A percentile compares a stretch with the other conserved stretches of the same genome.
Conservation (phyloP, 1,140 invertebrate species). For the Trialeurodes vaporariorum region DNA sequence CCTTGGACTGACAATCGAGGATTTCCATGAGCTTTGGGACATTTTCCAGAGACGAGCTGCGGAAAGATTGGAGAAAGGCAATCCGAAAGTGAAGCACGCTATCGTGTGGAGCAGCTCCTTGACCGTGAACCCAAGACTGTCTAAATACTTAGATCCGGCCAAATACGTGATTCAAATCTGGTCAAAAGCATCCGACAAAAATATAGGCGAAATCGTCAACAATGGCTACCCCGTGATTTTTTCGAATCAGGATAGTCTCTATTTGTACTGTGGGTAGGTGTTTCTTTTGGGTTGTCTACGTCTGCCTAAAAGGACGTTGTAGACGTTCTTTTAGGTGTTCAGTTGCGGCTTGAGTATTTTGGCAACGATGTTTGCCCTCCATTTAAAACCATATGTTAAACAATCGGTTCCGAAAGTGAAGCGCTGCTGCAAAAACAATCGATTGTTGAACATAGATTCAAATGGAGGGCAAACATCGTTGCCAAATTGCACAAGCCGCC, state of each 20-base stretch:
- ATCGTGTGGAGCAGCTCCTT: conserved; percentile 75
- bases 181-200: conserved; percentile 50
- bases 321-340: too few species aligned
- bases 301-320: too few species aligned
- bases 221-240: conserved; percentile 62
- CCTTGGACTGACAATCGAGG: conserved; percentile 38
- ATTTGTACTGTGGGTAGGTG: conserved; percentile 55
- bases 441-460: too few species aligned
- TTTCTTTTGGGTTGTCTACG: too few species aligned
- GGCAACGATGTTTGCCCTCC: too few species aligned
- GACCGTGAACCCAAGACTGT: conserved; percentile 50
- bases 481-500: too few species aligned
- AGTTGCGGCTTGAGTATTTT: too few species aligned
- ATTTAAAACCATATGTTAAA: too few species aligned
- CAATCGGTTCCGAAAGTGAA: too few species aligned
- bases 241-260: conserved; percentile 57
- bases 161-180: conserved; percentile 72
- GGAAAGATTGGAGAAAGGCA: conserved; percentile 11
- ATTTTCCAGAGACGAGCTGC: conserved; percentile 39
- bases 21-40: conserved; percentile 62
- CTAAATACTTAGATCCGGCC: conserved; percentile 51
- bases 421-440: too few species aligned
- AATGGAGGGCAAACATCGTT: too few species aligned
- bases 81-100: conserved; percentile 34
- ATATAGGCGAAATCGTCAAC: conserved; percentile 47